Percentiles rank a stretch among this genome's conserved stretches.
phyloP scores from a whole-genome alignment of 2,797 vertebrate genomes.

The Tangara arthus region DNA sequence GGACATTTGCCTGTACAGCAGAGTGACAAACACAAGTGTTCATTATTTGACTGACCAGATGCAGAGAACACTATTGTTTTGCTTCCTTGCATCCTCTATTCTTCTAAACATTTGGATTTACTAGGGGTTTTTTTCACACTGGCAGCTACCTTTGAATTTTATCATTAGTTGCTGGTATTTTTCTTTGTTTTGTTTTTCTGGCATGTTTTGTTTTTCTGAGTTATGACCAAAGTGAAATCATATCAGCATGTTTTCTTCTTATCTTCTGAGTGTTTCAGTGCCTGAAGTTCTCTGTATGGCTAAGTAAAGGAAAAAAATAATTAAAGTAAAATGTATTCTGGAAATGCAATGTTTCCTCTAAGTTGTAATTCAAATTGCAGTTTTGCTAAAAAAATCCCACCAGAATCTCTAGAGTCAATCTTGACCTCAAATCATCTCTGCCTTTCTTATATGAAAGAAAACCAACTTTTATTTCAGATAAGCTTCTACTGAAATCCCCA shows the following conservation, averaged over 20 bases:
- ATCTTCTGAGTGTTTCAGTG: background rate
- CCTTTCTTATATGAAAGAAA: background rate
- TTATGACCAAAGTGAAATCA: background rate
- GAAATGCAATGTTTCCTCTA: background rate
- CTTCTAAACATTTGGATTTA: background rate
- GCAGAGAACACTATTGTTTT: accelerated
- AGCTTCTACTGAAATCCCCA: background rate
- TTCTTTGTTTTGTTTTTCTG: background rate
- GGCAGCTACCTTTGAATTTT: background rate
- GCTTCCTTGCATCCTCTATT: background rate
- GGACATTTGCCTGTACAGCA: background rate
- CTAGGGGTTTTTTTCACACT: background rate
- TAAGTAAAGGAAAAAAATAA: background rate
- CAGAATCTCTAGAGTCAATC: background rate
- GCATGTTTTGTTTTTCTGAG: background rate
- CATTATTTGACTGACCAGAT: background rate
- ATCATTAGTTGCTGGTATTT: background rate
- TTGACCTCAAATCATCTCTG: background rate
- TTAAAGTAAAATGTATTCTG: background rate
- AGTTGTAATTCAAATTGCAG: background rate
- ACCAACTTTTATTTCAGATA: background rate
- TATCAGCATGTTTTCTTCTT: background rate
- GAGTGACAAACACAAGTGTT: background rate
- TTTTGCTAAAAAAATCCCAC: background rate
- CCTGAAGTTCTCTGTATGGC: background rate